Evolutionary conservation across 2,888 invertebrate genomes (phyloP).

Genomic region (Aphrophora alni): DNA sequence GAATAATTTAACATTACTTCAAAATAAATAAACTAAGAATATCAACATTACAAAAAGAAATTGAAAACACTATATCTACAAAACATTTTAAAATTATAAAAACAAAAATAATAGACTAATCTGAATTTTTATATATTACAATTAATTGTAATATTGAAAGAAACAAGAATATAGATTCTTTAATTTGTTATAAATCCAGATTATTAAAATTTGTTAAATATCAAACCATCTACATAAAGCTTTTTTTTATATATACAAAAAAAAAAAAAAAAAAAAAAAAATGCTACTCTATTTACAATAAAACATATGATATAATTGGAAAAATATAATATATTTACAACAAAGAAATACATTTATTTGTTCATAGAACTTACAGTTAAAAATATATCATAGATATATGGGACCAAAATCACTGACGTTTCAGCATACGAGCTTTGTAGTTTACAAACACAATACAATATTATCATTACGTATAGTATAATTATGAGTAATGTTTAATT

Average conservation of each 20-base stretch:
- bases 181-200: not conserved
- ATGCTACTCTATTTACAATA: not conserved
- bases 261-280: not conserved
- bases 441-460: not conserved
- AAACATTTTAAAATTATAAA: too few species aligned
- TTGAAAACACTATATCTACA: not conserved
- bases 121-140: too few species aligned
- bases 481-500: not conserved
- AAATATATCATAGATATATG: constrained; percentile 99
- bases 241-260: constrained; percentile 10
- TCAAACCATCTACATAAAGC: constrained; percentile 21
- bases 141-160: too few species aligned
- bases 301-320: constrained; percentile 11
- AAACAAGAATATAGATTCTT: too few species aligned
- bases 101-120: too few species aligned
- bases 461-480: not conserved
- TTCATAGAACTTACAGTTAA: constrained; percentile 94
- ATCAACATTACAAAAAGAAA: not conserved
- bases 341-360: constrained; percentile 55
- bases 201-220: not conserved
- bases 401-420: constrained; percentile 81
- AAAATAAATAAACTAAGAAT: not conserved
- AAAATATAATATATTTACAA: constrained; percentile 23
- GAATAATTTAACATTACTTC: not conserved
- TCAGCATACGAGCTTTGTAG: constrained; percentile 38